Conservation (phyloP, 64 coral and sea anemone genomes). For the Acropora yongei region DNA sequence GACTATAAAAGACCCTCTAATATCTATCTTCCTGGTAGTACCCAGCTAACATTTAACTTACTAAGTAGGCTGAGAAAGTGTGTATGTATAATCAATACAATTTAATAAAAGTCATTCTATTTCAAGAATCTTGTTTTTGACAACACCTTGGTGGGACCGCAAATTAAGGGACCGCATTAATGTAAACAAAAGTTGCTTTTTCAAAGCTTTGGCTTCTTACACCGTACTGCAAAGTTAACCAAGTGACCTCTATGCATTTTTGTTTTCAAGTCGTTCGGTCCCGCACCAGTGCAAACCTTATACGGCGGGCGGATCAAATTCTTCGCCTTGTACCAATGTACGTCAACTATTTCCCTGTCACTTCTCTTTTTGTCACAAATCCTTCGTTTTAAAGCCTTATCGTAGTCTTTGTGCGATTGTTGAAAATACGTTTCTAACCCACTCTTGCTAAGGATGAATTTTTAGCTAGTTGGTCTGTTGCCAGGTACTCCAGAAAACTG, state of each 20-base stretch:
- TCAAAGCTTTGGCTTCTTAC: too few relatives aligned
- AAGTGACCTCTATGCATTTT: not conserved
- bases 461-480: too few relatives aligned
- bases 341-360: not conserved
- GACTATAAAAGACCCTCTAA: too few relatives aligned
- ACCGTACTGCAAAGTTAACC: too few relatives aligned
- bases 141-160: too few relatives aligned
- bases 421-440: not conserved
- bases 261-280: not conserved
- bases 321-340: not conserved
- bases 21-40: too few relatives aligned
- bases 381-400: not conserved
- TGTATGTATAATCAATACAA: too few relatives aligned
- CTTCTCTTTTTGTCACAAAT: not conserved
- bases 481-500: not conserved
- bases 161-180: conserved; percentile 1
- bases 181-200: too few relatives aligned
- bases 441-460: not conserved
- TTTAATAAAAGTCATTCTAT: too few relatives aligned
- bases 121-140: too few relatives aligned
- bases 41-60: too few relatives aligned
- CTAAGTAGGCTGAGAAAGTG: too few relatives aligned
- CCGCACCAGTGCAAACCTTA: not conserved
- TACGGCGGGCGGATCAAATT: not conserved
- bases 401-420: not conserved